Evolutionary conservation across 2,113 vertebrate genomes (phyloP), one percentile per base, ranked within the genome.

Genomic region (Entomyzon cyanotis): DNA sequence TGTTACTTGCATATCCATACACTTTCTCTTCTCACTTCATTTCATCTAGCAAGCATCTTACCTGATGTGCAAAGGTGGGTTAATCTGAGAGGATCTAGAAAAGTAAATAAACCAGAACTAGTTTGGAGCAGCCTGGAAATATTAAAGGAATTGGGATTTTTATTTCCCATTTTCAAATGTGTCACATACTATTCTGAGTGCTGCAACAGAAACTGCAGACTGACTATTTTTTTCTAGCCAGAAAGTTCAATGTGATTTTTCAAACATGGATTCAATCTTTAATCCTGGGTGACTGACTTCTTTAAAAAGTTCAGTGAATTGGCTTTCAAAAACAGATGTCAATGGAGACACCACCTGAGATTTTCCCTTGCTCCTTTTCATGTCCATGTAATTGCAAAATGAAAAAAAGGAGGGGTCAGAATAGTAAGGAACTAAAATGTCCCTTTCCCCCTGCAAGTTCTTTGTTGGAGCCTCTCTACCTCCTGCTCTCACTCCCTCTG

Each of bases 1-100:
- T 14, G 19, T 44, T 58, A 41, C 6, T 58, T 53, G 2, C 1
- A 0, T 28, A 76, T 37, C n/a, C 46, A 20, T 41, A 23, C 0
- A 2, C 13, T 64, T 46, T 69, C 65, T 49, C 37, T 62, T 83
- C 90, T 47, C 8, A 5, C 5, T 79, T 79, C 18, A n/a, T 62
- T 75, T 80, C 44, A 46, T 46, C 24, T 46, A 27, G 11, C 1
- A 5, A 84, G 9, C 6, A 68, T 68, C 22, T 85, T 76, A 69
- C 31, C 31, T 80, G 33, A 13, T 14, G 12, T 79, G 18, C 11
- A 78, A 93, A 90, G 15, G 6, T 3, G 8, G n/a, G 3, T 46
- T 82, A 69, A 82, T 63, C 27, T 58, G 35, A 76, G 27, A 87
- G 87, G 53, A 90, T 15, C 44, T 46, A 46, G 44, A 46, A 46